Conservation (phyloP, 2,888 invertebrate species). For the Steromphala cineraria region DNA sequence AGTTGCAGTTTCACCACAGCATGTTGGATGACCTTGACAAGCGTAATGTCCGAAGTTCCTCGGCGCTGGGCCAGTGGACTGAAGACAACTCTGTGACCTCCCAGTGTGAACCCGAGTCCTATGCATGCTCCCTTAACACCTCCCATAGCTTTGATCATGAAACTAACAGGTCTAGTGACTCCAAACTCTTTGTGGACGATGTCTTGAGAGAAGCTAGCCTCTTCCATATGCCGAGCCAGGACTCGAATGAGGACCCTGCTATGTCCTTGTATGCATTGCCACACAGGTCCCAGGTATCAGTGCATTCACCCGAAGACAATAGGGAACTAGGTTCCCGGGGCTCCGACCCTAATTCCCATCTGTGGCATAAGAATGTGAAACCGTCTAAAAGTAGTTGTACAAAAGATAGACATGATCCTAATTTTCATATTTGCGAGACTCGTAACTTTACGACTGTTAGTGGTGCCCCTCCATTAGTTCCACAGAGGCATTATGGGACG, state of each 20-base stretch:
- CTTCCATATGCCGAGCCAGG: not conserved
- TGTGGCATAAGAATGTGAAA: not conserved
- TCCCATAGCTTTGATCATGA: not conserved
- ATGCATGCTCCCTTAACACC: not conserved
- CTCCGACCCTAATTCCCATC: not conserved
- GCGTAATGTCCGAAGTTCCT: not conserved
- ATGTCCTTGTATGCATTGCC: not conserved
- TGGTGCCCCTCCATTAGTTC: not conserved
- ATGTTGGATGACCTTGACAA: not conserved
- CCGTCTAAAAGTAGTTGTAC: not conserved
- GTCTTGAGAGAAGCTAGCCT: not conserved
- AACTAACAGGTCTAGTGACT: not conserved
- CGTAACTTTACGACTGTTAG: not conserved
- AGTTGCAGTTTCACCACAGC: not conserved
- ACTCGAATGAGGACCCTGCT: not conserved
- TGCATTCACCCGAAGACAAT: not conserved
- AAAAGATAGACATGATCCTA: not conserved
- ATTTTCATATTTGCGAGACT: not conserved
- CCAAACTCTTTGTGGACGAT: not conserved
- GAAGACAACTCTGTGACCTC: not conserved
- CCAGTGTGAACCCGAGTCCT: not conserved
- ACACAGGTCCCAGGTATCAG: not conserved
- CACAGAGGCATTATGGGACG: not conserved
- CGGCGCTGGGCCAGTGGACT: not conserved
- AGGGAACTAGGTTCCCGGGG: not conserved